Evolutionary conservation across 2,888 invertebrate genomes (phyloP).

Genomic region (Athalia cordata): DNA sequence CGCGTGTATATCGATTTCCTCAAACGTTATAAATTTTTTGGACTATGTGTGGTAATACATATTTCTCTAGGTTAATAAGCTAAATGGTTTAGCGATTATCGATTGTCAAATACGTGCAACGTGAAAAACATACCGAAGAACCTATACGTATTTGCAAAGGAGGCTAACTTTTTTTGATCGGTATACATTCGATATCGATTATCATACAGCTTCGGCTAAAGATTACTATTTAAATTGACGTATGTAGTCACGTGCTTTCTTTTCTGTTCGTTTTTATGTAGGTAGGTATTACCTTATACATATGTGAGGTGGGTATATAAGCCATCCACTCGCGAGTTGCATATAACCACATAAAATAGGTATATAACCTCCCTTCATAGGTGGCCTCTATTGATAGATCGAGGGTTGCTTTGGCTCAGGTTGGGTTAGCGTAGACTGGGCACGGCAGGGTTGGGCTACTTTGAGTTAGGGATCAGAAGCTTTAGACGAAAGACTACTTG

Average conservation of each 20-base stretch:
- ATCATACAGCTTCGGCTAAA: not conserved
- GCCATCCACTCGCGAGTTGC: not conserved
- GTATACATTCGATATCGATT: conserved; percentile 13
- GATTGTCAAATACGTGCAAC: not conserved
- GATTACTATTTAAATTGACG: conserved; percentile 11
- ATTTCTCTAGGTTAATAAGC: conserved; percentile 20
- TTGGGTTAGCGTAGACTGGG: not conserved
- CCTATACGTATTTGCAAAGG: not conserved
- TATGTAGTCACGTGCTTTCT: conserved; percentile 7
- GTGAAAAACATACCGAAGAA: not conserved
- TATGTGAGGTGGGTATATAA: no score
- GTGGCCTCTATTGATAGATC: conserved; percentile 32
- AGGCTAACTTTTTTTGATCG: not conserved
- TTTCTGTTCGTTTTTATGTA: not conserved
- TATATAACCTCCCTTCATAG: conserved; percentile 16
- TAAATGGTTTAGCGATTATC: not conserved
- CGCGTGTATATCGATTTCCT: conserved; percentile 11
- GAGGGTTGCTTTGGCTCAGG: not conserved
- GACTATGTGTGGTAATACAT: not conserved
- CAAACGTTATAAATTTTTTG: not conserved
- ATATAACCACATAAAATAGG: not conserved
- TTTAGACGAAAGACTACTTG: not conserved
- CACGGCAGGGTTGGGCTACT: not conserved
- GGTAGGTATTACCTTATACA: not conserved
- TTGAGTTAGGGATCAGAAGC: conserved; percentile 6